These are phyloP conservation scores for Arvicanthis niloticus DNA, from an alignment of 2,113 vertebrate species.

Conservation along the genomic window DNA sequence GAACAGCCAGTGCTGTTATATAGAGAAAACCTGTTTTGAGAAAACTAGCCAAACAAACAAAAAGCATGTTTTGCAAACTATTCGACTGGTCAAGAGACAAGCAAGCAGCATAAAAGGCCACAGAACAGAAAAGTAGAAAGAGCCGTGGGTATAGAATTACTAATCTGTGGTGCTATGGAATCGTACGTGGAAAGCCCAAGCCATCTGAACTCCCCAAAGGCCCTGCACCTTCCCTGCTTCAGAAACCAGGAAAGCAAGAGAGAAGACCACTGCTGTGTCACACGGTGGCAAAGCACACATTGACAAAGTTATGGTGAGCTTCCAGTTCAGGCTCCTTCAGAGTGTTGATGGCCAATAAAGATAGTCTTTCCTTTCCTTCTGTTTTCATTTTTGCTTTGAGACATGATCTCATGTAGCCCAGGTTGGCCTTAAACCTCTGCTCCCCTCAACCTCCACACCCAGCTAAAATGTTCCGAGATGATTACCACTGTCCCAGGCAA, in stretches of 20 bases:
- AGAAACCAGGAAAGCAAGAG: neutral
- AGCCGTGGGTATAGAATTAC: neutral
- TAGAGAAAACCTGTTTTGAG: neutral
- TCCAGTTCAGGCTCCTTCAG: neutral
- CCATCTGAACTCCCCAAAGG: neutral
- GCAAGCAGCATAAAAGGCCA: neutral
- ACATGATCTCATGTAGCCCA: neutral
- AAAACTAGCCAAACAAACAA: neutral
- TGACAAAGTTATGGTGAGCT: neutral
- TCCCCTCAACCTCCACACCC: neutral
- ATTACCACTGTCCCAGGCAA: neutral
- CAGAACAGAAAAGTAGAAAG: neutral
- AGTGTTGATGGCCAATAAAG: too few species aligned
- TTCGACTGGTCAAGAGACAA: neutral
- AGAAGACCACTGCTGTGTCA: neutral
- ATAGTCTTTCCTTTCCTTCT: neutral
- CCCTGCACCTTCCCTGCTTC: neutral
- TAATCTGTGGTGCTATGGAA: neutral
- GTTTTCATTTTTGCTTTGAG: neutral
- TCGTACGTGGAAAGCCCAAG: neutral
- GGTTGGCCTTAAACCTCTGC: neutral
- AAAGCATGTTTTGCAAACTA: neutral
- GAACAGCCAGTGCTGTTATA: neutral
- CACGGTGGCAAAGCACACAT: neutral
- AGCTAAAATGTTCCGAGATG: constrained; percentile 12